A percentile compares a stretch with the other conserved stretches of the same genome.
phyloP scores from a whole-genome alignment of 2,113 vertebrate genomes.

The Nothobranchius kuhntae region DNA sequence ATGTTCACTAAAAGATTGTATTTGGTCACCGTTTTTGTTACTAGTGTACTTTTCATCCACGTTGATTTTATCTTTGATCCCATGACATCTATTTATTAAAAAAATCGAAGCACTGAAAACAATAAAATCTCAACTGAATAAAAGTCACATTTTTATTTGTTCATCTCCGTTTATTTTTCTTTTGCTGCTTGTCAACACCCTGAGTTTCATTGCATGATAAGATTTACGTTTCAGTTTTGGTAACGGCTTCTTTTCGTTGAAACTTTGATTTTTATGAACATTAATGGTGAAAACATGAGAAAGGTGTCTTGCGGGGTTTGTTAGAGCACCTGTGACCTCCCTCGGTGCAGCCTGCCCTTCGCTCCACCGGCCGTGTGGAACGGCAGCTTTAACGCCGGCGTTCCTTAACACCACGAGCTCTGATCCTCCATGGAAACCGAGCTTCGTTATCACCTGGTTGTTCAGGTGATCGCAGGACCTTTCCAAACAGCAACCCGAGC shows the following conservation, averaged over 20 bases:
- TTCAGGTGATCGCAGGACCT: slow-evolving; percentile 38
- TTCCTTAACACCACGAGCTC: slow-evolving; percentile 46
- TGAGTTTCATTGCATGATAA: not conserved
- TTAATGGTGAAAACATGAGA: not conserved
- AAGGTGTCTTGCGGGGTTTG: not conserved
- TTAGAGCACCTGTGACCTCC: slow-evolving; percentile 24
- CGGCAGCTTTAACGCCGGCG: slow-evolving; percentile 16
- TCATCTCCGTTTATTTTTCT: slow-evolving; percentile 23
- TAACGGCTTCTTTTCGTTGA: not conserved
- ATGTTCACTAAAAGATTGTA: slow-evolving; percentile 84
- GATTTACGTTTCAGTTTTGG: not conserved
- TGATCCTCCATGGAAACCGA: slow-evolving; percentile 47
- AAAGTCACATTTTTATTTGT: slow-evolving; percentile 68
- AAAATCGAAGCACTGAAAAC: slow-evolving; percentile 84
- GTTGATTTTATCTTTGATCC: slow-evolving; percentile 83
- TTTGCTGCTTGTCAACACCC: not conserved
- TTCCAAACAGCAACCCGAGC: not conserved
- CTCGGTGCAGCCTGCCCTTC: not conserved
- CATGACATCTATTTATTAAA: slow-evolving; percentile 92
- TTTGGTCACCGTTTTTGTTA: slow-evolving; percentile 77
- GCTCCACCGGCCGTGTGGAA: slow-evolving; percentile 52
- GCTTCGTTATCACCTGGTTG: slow-evolving; percentile 50
- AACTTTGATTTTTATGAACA: not conserved
- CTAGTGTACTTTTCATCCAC: slow-evolving; percentile 79
- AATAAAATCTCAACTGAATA: slow-evolving; percentile 84